Conservation (phyloP, 64 coral and sea anemone genomes). For the Astreopora myriophthalma region DNA sequence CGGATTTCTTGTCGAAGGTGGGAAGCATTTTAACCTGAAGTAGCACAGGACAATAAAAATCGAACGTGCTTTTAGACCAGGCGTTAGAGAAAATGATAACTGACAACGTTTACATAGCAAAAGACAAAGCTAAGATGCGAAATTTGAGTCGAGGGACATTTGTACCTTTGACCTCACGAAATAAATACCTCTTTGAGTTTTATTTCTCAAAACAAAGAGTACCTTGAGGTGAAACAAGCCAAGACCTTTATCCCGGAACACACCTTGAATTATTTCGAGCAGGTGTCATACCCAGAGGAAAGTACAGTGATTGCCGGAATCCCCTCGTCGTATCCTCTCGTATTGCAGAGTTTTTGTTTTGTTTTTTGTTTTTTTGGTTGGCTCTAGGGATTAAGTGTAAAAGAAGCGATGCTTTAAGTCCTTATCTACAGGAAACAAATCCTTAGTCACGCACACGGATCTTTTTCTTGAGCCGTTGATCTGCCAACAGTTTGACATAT, state of each 20-base stretch:
- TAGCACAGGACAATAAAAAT: neutral
- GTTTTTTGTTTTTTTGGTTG: neutral
- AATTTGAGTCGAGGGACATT: neutral
- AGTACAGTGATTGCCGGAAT: neutral
- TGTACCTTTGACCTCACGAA: slow-evolving; percentile 14
- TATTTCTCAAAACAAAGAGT: neutral
- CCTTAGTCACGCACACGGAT: neutral
- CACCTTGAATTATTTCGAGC: too few species aligned
- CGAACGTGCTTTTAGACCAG: neutral
- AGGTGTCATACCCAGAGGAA: too few species aligned
- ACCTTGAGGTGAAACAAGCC: neutral
- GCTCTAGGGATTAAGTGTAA: neutral
- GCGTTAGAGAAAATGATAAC: neutral
- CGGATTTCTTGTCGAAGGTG: slow-evolving; percentile 6
- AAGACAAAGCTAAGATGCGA: neutral
- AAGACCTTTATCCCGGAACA: neutral
- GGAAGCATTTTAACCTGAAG: neutral
- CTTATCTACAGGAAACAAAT: neutral
- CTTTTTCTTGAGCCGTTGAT: too few species aligned
- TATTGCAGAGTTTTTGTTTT: neutral
- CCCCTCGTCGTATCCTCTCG: neutral
- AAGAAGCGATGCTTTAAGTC: neutral
- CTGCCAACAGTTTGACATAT: too few species aligned
- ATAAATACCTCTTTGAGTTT: neutral
- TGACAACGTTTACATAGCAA: neutral